Evolutionary conservation across 2,113 vertebrate genomes (phyloP).

Genomic region (Microcebus ravelobensis): DNA sequence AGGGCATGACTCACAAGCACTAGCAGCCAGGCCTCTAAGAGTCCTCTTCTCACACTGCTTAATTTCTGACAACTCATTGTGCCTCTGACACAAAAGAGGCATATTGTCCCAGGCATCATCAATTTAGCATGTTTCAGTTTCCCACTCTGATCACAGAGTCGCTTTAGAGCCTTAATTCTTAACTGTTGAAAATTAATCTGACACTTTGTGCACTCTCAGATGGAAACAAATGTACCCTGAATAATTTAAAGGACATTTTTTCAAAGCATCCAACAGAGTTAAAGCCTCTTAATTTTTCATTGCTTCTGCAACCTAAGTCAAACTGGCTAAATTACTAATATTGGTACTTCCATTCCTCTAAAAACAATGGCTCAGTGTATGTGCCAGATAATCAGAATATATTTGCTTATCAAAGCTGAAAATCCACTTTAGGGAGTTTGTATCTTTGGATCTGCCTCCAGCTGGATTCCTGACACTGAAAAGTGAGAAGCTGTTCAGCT

Average conservation of each 20-base stretch:
- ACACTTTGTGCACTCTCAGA: background rate
- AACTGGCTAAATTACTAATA: background rate
- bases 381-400: background rate
- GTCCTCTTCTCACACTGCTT: background rate
- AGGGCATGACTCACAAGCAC: constrained; percentile 7
- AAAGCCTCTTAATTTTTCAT: constrained; percentile 61
- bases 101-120: constrained; percentile 9
- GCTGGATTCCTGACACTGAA: constrained; percentile 26
- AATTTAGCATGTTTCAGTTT: constrained; percentile 58
- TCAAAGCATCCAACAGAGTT: constrained; percentile 45
- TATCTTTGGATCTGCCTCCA: constrained; percentile 12
- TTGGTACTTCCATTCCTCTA: constrained; percentile 37
- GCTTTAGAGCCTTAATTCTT: background rate
- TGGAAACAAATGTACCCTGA: constrained; percentile 63
- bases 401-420: constrained; percentile 60
- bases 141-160: constrained; percentile 19
- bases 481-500: background rate
- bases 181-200: constrained; percentile 55
- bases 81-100: constrained; percentile 24
- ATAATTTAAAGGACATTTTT: constrained; percentile 78
- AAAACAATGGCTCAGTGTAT: constrained; percentile 5
- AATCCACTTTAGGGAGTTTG: constrained; percentile 18
- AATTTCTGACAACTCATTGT: constrained; percentile 24
- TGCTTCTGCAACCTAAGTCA: constrained; percentile 23
- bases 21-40: background rate